Evolutionary conservation across 2,113 vertebrate genomes (phyloP).

Genomic region (Corythornis vintsioides): DNA sequence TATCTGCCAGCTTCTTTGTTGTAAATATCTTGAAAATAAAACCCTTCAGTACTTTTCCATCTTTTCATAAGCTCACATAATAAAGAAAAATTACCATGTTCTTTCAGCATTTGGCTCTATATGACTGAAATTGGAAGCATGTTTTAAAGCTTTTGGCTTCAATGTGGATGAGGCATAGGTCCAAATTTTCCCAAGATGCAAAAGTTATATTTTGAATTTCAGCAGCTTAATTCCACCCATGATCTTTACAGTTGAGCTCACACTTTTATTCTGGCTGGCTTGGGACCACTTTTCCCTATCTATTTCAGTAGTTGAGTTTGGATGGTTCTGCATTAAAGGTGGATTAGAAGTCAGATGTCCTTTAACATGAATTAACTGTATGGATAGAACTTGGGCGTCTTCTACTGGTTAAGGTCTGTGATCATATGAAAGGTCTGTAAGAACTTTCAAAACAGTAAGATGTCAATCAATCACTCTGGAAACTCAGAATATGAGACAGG

Average conservation of each 20-base stretch:
- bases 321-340: not conserved
- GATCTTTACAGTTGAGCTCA: not conserved
- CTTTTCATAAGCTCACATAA: not conserved
- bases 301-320: not conserved
- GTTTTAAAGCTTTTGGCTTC: conserved; percentile 1
- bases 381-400: not conserved
- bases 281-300: not conserved
- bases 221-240: not conserved
- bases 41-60: conserved; percentile 3
- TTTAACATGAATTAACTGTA: not conserved
- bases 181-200: conserved; percentile 1
- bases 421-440: not conserved
- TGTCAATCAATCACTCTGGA: not conserved
- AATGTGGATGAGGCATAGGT: not conserved
- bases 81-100: conserved; percentile 9
- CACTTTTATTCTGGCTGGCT: not conserved
- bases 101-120: not conserved
- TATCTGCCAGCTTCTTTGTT: conserved; percentile 11
- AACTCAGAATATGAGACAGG: not conserved
- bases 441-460: not conserved
- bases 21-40: conserved; percentile 6
- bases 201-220: conserved; percentile 1
- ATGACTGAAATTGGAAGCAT: not conserved
- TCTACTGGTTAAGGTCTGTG: not conserved
- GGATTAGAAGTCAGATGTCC: not conserved